Percentiles rank a stretch among this genome's conserved stretches.
These are phyloP conservation scores for Montipora capitata DNA, from an alignment of 92 coral and sea anemone genomes.

Conservation along the genomic window DNA sequence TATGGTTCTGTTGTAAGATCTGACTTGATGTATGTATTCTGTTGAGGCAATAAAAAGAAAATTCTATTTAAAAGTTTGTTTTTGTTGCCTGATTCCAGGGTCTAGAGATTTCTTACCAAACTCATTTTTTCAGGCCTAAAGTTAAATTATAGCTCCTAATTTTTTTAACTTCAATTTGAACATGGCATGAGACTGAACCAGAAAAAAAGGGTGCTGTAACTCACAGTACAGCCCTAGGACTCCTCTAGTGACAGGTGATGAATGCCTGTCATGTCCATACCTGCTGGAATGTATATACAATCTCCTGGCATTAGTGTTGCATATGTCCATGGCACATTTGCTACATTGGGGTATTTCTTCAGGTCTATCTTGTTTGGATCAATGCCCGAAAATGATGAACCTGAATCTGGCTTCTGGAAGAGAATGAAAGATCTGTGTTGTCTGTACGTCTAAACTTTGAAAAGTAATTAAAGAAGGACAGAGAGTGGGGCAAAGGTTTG, in stretches of 20 bases:
- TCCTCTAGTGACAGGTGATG: too few species aligned
- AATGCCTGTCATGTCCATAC: conserved; percentile 33
- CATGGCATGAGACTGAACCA: too few species aligned
- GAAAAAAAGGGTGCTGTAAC: too few species aligned
- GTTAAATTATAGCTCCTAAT: too few species aligned
- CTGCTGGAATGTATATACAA: conserved; percentile 95
- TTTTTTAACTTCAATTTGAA: too few species aligned
- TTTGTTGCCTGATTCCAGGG: too few species aligned
- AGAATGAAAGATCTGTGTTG: neutral
- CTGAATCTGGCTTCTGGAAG: conserved; percentile 78
- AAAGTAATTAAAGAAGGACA: neutral
- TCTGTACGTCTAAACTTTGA: too few species aligned
- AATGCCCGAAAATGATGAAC: conserved; percentile 86
- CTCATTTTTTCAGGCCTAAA: too few species aligned
- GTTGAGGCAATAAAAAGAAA: conserved; percentile 11
- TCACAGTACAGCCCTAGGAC: too few species aligned
- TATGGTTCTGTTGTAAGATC: conserved; percentile 90
- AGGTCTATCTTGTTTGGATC: conserved; percentile 91
- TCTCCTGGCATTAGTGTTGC: conserved; percentile 94
- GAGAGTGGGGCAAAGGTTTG: too few species aligned
- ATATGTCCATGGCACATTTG: conserved; percentile 93
- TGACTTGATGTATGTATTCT: conserved; percentile 98
- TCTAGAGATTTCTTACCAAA: too few species aligned
- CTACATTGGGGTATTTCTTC: conserved; percentile 80
- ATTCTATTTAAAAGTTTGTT: neutral